phyloP scores from a whole-genome alignment of 2,888 invertebrate species.

The Monochamus alternatus region DNA sequence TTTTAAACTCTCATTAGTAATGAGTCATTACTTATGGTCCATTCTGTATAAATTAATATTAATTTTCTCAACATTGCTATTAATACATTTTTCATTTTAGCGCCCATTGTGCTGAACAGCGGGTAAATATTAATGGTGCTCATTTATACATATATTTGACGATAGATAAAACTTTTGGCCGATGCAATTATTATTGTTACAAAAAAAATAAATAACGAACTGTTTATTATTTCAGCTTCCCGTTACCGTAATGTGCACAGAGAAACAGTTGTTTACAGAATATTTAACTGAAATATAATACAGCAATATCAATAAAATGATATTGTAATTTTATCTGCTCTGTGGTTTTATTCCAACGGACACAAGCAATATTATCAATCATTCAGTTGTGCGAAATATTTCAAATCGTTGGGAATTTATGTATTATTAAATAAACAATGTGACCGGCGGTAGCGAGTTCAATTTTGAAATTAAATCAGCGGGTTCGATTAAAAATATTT shows the following conservation, averaged over 20 bases:
- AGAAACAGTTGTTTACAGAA: conserved; percentile 9
- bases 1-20: too few relatives aligned
- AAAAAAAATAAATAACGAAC: too few relatives aligned
- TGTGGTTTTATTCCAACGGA: conserved; percentile 28
- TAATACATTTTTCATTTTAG: too few relatives aligned
- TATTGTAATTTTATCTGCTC: conserved; percentile 36
- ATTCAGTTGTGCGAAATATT: conserved; percentile 34
- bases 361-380: conserved; percentile 36
- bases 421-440: conserved; percentile 18
- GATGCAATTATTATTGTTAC: too few relatives aligned
- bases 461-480: conserved; percentile 9
- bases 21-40: too few relatives aligned
- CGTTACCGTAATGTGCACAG: background rate
- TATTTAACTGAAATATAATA: conserved; percentile 36
- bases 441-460: background rate
- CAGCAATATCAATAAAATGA: conserved; percentile 31
- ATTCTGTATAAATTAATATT: too few relatives aligned
- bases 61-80: too few relatives aligned
- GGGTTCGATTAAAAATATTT: conserved; percentile 7
- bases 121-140: too few relatives aligned
- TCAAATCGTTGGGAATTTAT: conserved; percentile 18
- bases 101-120: too few relatives aligned
- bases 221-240: background rate
- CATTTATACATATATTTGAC: background rate
- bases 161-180: background rate